A percentile compares a stretch with the other conserved stretches of the same genome.
Conservation (phyloP, 2,797 vertebrate species). For the Manis javanica region DNA sequence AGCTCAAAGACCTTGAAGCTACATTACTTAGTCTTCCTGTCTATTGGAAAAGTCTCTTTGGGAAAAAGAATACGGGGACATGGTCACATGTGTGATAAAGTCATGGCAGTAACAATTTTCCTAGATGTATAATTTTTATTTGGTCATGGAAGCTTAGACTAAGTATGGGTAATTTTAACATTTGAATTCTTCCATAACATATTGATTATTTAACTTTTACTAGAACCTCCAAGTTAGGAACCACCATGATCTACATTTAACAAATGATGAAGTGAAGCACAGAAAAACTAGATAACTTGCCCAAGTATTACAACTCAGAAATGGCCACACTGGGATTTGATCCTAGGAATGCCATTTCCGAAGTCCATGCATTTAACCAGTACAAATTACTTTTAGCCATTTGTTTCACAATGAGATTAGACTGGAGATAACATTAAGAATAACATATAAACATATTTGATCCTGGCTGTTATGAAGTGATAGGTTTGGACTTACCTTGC, state of each 20-base stretch:
- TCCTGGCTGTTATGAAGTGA: background rate
- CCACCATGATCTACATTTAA: background rate
- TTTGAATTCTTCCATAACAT: background rate
- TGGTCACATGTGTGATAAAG: background rate
- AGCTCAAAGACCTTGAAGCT: background rate
- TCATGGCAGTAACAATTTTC: background rate
- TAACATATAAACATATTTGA: background rate
- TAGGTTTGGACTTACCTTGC: background rate
- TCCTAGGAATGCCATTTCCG: background rate
- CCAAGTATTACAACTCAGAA: background rate
- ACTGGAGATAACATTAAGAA: background rate
- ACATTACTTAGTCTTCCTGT: background rate
- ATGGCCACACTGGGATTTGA: background rate
- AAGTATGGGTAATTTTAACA: background rate
- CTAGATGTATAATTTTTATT: background rate
- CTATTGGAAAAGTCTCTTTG: background rate
- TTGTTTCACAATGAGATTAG: background rate
- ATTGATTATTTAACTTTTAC: background rate
- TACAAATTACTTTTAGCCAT: background rate
- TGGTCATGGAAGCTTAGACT: background rate
- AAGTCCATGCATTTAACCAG: background rate
- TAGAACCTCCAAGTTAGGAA: background rate
- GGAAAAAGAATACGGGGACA: background rate
- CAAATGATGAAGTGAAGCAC: background rate
- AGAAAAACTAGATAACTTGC: background rate